Evolutionary conservation across 2,113 vertebrate genomes (phyloP), one percentile per base, ranked within the genome.

Genomic region (Mesitornis unicolor): DNA sequence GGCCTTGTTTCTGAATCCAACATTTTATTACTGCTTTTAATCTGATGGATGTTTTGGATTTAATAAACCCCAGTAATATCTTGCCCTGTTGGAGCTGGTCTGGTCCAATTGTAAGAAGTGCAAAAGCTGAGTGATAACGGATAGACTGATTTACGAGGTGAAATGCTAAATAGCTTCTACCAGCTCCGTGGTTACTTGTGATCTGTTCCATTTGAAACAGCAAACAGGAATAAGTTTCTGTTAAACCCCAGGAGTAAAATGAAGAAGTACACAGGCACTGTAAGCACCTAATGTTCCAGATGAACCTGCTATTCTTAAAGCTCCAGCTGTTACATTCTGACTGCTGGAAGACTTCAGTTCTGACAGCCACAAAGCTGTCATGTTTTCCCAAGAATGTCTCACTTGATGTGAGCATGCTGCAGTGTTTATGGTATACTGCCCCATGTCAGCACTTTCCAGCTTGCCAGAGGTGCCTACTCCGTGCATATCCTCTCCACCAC

Each of bases 401-500:
- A 2, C 33, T 48, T n/a, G 28, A n/a, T 19, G 20, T n/a, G n/a
- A 50, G 38, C 35, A 15, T 0, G 2, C 42, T 26, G 10, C 47
- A 38, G 33, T 12, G 65, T 47, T 81, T 24, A 6, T 10, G 56
- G 43, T 53, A 22, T 38, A 71, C 59, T 71, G 29, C 47, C 50
- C 29, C 22, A 2, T 25, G 42, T 77, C 65, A 47, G 48, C 56
- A 16, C n/a, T 43, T n/a, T 25, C 14, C 57, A 77, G 26, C 50
- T 51, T 38, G 19, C 53, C 50, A 16, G 57, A 47, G 61, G 21
- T 31, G 40, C 31, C 42, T 31, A 2, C 43, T 69, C 42, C 2
- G 1, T 10, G 10, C 3, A 0, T n/a, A 19, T n/a, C n/a, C n/a
- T 35, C 53, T 17, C 24, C 10, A 26, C 36, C 17, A 2, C 53